Evolutionary conservation across 2,797 vertebrate genomes (phyloP).

Genomic region (Sciurus vulgaris): DNA sequence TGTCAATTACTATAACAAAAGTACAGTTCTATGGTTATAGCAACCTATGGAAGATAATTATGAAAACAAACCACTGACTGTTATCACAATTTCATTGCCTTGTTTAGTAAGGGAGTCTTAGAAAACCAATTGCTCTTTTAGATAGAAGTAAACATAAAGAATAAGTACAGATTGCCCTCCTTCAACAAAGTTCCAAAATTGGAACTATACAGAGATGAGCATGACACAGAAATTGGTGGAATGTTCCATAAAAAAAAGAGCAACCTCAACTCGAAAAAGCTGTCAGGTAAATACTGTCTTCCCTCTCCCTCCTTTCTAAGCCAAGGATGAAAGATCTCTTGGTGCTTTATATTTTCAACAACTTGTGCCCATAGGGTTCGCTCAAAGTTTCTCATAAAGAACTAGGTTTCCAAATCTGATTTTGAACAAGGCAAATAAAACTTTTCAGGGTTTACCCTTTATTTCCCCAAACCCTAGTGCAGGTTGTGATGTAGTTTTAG

Average conservation of each 20-base stretch:
- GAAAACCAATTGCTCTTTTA: neutral
- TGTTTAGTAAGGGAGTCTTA: neutral
- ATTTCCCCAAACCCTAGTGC: neutral
- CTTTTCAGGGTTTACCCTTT: neutral
- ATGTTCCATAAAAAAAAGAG: neutral
- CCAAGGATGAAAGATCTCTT: neutral
- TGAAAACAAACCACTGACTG: neutral
- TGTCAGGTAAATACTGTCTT: neutral
- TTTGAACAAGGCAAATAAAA: neutral
- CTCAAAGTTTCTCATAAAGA: neutral
- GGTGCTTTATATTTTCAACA: conserved; percentile 9
- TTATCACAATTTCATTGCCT: neutral
- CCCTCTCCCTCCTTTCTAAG: neutral
- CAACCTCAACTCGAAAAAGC: neutral
- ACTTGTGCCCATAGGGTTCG: neutral
- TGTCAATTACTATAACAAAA: conserved; percentile 37
- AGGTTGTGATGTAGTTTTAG: neutral
- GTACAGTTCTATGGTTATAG: neutral
- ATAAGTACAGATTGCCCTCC: neutral
- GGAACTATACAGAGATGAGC: neutral
- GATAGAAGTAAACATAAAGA: neutral
- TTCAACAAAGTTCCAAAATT: neutral
- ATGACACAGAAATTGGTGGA: neutral
- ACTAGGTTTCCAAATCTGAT: neutral
- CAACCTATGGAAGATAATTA: neutral